These are phyloP conservation scores for Gryllus bimaculatus DNA, from an alignment of 1,140 invertebrate genomes.

Conservation along the genomic window DNA sequence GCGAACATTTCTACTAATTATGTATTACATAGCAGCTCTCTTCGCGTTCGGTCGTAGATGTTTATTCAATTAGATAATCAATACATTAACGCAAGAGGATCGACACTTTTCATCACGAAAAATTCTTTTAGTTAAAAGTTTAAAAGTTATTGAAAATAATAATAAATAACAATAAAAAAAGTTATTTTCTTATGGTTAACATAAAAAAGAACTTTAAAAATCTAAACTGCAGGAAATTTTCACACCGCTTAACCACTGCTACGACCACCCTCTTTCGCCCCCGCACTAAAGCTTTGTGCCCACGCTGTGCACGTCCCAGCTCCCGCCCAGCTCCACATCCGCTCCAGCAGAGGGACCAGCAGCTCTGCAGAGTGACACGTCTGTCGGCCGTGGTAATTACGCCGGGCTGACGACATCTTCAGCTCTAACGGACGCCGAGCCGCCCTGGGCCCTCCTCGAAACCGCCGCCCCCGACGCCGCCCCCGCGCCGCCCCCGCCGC, in stretches of 20 bases:
- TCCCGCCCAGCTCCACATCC: neutral
- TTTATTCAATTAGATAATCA: no score
- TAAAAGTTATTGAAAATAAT: no score
- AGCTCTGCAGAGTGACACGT: neutral
- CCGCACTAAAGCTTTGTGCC: neutral
- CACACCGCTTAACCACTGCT: neutral
- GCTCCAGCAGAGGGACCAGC: neutral
- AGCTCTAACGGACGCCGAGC: neutral
- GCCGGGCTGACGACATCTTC: neutral
- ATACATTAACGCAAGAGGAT: no score
- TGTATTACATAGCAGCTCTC: no score
- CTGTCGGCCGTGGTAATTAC: neutral
- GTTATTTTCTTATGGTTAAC: no score
- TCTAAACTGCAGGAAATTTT: neutral
- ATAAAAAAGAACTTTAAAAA: neutral
- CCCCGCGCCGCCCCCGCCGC: no score
- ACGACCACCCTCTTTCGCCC: neutral
- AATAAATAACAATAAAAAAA: no score
- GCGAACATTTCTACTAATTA: no score
- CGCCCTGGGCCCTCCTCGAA: neutral
- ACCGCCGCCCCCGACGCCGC: neutral
- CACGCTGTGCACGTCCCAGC: neutral
- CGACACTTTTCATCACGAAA: no score
- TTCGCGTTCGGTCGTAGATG: no score
- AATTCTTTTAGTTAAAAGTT: no score